phyloP scores from a whole-genome alignment of 2,113 vertebrate species.

The Cygnus buccinator region DNA sequence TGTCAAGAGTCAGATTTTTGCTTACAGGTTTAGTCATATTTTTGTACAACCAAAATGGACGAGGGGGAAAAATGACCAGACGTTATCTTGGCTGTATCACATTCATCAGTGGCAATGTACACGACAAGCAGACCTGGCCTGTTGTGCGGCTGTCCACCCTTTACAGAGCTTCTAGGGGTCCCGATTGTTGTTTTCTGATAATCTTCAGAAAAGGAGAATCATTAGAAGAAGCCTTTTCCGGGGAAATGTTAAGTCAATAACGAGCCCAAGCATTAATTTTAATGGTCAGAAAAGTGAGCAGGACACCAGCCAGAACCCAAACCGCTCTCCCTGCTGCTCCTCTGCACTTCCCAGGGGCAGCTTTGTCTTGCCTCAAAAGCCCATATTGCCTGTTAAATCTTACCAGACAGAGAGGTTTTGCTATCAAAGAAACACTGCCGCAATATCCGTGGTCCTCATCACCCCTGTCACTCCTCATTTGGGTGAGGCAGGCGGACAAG shows the following conservation, averaged over 20 bases:
- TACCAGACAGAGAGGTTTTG: slow-evolving; percentile 22
- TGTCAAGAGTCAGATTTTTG: background rate
- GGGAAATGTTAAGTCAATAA: background rate
- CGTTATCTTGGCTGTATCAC: background rate
- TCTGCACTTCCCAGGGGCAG: background rate
- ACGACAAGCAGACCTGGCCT: background rate
- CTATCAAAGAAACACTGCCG: slow-evolving; percentile 5
- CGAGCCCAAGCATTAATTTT: background rate
- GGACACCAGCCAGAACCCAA: background rate
- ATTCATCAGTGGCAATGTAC: background rate
- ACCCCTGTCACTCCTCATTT: slow-evolving; percentile 52
- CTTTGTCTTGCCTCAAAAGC: background rate
- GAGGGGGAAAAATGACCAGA: background rate
- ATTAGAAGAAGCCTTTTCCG: background rate
- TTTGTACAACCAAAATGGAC: background rate
- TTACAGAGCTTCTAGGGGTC: background rate
- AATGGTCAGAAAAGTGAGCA: background rate
- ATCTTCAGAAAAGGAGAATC: background rate
- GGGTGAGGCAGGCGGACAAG: background rate
- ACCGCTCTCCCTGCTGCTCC: background rate
- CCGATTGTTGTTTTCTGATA: background rate
- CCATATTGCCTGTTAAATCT: background rate
- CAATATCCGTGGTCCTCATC: background rate
- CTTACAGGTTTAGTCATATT: background rate
- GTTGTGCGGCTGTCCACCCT: background rate